Percentiles rank a stretch among this genome's conserved stretches.
Conservation (phyloP, 2,113 vertebrate genomes). For the Rhinolophus ferrumequinum region DNA sequence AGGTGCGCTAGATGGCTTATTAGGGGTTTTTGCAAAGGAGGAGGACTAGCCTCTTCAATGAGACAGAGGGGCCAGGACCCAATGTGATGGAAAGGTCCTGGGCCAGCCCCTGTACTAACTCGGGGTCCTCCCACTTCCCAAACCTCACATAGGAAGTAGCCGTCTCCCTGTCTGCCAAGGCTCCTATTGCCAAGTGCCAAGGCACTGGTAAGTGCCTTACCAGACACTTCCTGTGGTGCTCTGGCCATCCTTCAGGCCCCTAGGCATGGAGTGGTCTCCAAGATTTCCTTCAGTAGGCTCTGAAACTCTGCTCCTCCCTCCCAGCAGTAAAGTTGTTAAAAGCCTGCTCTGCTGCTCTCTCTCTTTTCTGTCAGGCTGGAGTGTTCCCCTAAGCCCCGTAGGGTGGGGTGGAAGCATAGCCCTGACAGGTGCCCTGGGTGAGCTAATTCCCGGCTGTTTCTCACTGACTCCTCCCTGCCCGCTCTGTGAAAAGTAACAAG, state of each 20-base stretch:
- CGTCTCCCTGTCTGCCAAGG: neutral
- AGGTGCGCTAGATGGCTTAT: too few relatives aligned
- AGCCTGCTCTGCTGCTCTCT: neutral
- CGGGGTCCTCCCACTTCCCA: neutral
- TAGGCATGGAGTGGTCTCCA: neutral
- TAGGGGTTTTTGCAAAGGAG: neutral
- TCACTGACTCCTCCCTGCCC: too few relatives aligned
- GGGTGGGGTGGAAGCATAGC: neutral
- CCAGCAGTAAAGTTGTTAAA: neutral
- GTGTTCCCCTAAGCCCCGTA: neutral
- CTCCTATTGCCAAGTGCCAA: too few relatives aligned
- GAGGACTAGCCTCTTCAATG: neutral
- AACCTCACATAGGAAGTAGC: neutral
- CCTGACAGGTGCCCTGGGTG: accelerated
- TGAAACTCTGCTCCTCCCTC: neutral
- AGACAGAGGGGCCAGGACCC: neutral
- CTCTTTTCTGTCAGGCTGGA: neutral
- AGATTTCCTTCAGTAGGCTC: neutral
- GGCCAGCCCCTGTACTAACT: neutral
- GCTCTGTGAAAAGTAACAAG: neutral
- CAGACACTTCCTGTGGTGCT: accelerated
- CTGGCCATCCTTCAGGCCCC: neutral
- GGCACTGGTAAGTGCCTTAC: too few relatives aligned
- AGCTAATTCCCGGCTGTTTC: neutral
- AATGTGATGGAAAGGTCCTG: neutral